Conservation (phyloP, 2,797 vertebrate species). For the Brachymystax lenok region DNA sequence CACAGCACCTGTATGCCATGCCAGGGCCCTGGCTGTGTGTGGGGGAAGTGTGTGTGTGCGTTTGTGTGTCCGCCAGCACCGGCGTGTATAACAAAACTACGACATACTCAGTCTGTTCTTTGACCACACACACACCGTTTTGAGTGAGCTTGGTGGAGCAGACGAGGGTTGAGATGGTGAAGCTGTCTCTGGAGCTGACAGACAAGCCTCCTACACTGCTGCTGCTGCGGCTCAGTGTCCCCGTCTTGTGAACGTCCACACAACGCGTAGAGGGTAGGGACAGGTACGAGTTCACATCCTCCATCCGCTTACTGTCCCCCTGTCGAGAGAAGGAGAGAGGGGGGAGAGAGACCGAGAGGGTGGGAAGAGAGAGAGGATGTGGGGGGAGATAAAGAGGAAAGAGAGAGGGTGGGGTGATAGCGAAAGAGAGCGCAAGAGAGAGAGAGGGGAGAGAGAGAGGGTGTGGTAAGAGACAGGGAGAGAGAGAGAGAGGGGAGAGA, state of each 20-base stretch:
- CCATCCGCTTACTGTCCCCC: constrained; percentile 98
- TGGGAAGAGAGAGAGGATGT: no score
- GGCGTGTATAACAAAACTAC: constrained; percentile 49
- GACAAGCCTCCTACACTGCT: constrained; percentile 82
- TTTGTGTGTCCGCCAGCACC: neutral
- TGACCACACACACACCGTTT: constrained; percentile 80
- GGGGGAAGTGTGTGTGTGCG: constrained; percentile 20
- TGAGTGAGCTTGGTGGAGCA: constrained; percentile 98
- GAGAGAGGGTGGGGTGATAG: no score
- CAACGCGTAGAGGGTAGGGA: constrained; percentile 83
- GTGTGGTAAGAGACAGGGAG: no score
- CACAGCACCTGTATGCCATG: constrained; percentile 61
- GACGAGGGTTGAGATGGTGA: constrained; percentile 91
- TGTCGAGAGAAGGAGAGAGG: constrained; percentile 41
- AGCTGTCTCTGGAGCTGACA: constrained; percentile 88
- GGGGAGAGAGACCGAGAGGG: no score
- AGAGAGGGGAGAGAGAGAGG: no score
- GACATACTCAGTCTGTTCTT: neutral
- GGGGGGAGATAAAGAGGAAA: no score
- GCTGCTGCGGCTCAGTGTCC: constrained; percentile 76
- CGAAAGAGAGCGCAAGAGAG: no score
- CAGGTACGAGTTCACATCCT: constrained; percentile 88
- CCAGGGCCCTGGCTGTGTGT: no score
- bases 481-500: no score
- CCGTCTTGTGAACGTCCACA: constrained; percentile 76